Percentiles rank a stretch among this genome's conserved stretches.
phyloP scores from a whole-genome alignment of 2,797 vertebrate genomes.

The Enoplosus armatus region DNA sequence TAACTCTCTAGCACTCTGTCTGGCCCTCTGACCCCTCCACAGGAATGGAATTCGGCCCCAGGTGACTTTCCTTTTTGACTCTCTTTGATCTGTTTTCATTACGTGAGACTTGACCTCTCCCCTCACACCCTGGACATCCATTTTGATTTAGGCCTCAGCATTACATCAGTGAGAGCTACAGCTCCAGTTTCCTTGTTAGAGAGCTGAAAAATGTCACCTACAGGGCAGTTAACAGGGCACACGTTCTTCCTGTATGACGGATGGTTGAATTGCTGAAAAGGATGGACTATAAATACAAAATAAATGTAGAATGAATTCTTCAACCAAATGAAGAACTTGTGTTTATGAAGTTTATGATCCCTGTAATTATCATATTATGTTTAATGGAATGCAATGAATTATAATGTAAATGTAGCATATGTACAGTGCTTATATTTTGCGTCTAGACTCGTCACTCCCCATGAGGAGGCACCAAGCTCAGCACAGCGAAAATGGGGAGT shows the following conservation, averaged over 20 bases:
- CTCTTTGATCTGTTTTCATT: constrained; percentile 53
- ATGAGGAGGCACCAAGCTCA: neutral
- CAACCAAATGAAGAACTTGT: neutral
- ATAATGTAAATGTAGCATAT: neutral
- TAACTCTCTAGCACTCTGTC: neutral
- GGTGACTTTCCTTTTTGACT: constrained; percentile 22
- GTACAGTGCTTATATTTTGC: neutral
- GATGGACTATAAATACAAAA: neutral
- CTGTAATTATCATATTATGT: neutral
- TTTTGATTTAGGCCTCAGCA: constrained; percentile 42
- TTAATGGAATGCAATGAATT: neutral
- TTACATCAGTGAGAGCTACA: constrained; percentile 14
- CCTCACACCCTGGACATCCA: constrained; percentile 20
- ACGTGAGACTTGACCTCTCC: constrained; percentile 26
- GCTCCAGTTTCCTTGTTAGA: constrained; percentile 31
- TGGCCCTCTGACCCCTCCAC: constrained; percentile 37
- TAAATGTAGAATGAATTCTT: neutral
- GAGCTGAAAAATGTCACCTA: constrained; percentile 18
- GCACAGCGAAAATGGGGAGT: neutral
- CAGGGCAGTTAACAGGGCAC: neutral
- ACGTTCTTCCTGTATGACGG: neutral
- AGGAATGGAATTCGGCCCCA: constrained; percentile 41
- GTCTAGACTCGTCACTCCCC: neutral
- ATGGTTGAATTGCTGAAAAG: neutral
- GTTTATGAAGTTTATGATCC: neutral